phyloP scores from a whole-genome alignment of 2,888 invertebrate genomes.

The Papilio demoleus region DNA sequence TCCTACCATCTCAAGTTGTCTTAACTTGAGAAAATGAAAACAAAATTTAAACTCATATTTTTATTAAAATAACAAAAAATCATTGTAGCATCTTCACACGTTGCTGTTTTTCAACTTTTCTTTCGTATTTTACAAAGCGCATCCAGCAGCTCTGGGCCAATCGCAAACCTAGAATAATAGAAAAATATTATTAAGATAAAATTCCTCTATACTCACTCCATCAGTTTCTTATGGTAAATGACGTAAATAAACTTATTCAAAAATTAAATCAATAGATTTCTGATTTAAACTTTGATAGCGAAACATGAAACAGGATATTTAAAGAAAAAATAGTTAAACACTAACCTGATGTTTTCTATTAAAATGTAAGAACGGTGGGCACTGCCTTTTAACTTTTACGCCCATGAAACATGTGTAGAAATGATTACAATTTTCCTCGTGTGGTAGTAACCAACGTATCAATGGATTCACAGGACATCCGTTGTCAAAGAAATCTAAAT shows the following conservation, averaged over 20 bases:
- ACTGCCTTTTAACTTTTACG: slow-evolving; percentile 53
- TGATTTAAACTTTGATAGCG: too few relatives aligned
- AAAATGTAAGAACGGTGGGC: slow-evolving; percentile 60
- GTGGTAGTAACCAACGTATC: slow-evolving; percentile 66
- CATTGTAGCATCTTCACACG: background rate
- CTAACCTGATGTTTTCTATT: slow-evolving; percentile 63
- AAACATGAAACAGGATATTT: too few relatives aligned
- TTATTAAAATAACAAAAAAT: background rate
- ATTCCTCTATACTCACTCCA: too few relatives aligned
- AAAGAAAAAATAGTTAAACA: background rate
- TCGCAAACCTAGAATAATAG: slow-evolving; percentile 58
- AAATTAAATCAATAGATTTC: background rate
- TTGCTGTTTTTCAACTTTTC: too few relatives aligned
- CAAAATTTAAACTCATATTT: background rate
- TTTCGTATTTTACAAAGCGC: slow-evolving; percentile 42
- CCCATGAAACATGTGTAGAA: slow-evolving; percentile 75
- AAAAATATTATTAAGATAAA: background rate
- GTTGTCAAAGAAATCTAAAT: slow-evolving; percentile 54
- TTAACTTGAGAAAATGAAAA: too few relatives aligned
- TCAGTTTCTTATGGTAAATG: too few relatives aligned
- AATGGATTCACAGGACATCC: slow-evolving; percentile 68
- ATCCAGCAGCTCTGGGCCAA: slow-evolving; percentile 56
- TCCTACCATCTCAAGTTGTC: too few relatives aligned
- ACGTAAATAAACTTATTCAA: too few relatives aligned
- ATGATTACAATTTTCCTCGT: slow-evolving; percentile 59